phyloP scores from a whole-genome alignment of 2,113 vertebrate genomes.

The Merops nubicus region DNA sequence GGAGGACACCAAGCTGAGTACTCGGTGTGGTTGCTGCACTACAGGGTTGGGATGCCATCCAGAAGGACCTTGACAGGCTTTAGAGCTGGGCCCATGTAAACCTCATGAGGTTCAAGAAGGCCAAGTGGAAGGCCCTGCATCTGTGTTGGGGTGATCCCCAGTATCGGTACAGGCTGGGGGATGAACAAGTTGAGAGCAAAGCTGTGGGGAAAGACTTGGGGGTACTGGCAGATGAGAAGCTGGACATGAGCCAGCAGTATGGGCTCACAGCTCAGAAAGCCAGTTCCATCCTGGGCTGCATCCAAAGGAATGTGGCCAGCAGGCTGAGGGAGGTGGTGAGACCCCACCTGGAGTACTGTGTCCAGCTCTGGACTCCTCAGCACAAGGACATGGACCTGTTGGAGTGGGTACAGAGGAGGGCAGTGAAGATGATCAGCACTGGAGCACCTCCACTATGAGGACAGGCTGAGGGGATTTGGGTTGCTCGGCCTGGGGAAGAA shows the following conservation, averaged over 20 bases:
- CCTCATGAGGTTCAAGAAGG: not conserved
- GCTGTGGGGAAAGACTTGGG: not conserved
- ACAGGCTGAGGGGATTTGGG: not conserved
- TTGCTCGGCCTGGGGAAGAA: not conserved
- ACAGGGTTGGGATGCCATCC: not conserved
- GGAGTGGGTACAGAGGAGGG: not conserved
- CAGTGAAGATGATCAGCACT: too few relatives aligned
- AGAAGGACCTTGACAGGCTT: not conserved
- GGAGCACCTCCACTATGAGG: not conserved
- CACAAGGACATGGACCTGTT: not conserved
- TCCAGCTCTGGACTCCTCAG: not conserved
- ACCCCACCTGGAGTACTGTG: not conserved
- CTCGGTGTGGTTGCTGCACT: rapidly evolving
- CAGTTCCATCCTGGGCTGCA: rapidly evolving
- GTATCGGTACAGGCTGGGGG: not conserved
- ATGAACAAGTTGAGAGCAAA: not conserved
- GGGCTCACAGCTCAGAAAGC: rapidly evolving
- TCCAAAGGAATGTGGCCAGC: rapidly evolving
- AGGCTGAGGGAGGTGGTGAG: not conserved
- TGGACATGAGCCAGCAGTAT: rapidly evolving
- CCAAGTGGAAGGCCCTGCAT: not conserved
- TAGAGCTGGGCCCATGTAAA: not conserved
- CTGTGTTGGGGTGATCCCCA: rapidly evolving
- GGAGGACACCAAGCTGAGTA: not conserved
- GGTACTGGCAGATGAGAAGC: rapidly evolving